Percentiles rank a stretch among this genome's conserved stretches.
Evolutionary conservation across 2,797 vertebrate species (phyloP).

Genomic region (Hydrocynus forskahlii): DNA sequence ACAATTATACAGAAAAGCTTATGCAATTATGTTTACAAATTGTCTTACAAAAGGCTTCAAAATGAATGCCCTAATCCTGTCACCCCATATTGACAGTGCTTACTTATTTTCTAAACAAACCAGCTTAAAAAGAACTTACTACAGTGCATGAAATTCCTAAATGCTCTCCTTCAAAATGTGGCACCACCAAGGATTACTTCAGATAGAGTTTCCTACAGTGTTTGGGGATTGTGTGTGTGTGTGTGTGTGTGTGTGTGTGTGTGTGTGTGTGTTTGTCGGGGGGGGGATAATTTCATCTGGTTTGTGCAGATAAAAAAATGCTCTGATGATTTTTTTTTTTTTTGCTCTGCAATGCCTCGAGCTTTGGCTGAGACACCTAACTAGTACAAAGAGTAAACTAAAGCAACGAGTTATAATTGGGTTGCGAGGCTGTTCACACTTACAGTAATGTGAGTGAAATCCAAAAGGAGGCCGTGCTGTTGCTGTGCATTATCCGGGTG

Average conservation of each 20-base stretch:
- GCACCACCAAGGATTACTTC: constrained; percentile 38
- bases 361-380: not conserved
- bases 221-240: no score
- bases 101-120: constrained; percentile 15
- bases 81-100: constrained; percentile 19
- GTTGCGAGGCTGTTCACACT: constrained; percentile 17
- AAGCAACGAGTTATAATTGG: constrained; percentile 16
- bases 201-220: constrained; percentile 33
- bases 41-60: constrained; percentile 45
- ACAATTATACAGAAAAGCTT: constrained; percentile 8
- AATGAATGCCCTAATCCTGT: constrained; percentile 36
- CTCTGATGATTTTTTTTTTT: not conserved
- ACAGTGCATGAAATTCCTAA: constrained; percentile 35
- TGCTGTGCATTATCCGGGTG: constrained; percentile 11
- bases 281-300: constrained; percentile 18
- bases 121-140: constrained; percentile 19
- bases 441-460: constrained; percentile 32
- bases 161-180: constrained; percentile 7
- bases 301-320: constrained; percentile 26
- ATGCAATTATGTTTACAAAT: not conserved
- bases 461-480: not conserved
- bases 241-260: no score
- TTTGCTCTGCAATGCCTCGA: not conserved
- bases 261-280: no score
- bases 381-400: not conserved